Evolutionary conservation across 2,888 invertebrate species (phyloP), one percentile per base, ranked within the genome.

Genomic region (Agrochola macilenta): DNA sequence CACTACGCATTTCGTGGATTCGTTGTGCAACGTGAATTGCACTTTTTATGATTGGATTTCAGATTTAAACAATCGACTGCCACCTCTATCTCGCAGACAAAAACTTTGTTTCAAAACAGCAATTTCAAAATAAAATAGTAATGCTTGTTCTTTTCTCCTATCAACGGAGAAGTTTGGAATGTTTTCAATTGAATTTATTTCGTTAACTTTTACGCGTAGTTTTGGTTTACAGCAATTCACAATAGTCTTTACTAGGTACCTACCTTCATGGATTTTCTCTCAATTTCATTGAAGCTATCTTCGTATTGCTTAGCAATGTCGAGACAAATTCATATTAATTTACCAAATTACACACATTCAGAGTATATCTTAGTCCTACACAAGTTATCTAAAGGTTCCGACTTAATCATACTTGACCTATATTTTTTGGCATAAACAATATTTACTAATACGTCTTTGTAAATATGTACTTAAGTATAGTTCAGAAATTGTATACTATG

Each of bases 61-160:
- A 79, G 81, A 39, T 68, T 79, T 73, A 64, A 83, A 77, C 72
- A 73, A 82, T 87, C 75, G 68, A 30, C 46, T 30, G 68, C 52
- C 65, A 76, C 75, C 71, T 72, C 58, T 73, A 61, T 64, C 69
- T 63, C 74, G 66, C 54, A 60, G 76, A 81, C 76, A 75, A 71
- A 83, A 88, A 88, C 74, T 88, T 88, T 83, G 82, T 88, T 89
- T 82, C 79, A 61, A 79, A 88, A 84, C 79, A 79, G 74, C 77
- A 79, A 82, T 89, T 89, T 84, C 81, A 68, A 80, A 87, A 79
- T 81, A 76, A 84, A 88, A 87, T 85, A 75, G 81, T 81, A 82
- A 78, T 79, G 76, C 57, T 74, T 74, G 68, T 80, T 79, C 78
- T 84, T 87, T 85, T 76, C 77, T 78, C 69, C 68, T 69, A 70